Evolutionary conservation across 2,113 vertebrate genomes (phyloP), one percentile per base, ranked within the genome.

Genomic region (Sorex fumeus): DNA sequence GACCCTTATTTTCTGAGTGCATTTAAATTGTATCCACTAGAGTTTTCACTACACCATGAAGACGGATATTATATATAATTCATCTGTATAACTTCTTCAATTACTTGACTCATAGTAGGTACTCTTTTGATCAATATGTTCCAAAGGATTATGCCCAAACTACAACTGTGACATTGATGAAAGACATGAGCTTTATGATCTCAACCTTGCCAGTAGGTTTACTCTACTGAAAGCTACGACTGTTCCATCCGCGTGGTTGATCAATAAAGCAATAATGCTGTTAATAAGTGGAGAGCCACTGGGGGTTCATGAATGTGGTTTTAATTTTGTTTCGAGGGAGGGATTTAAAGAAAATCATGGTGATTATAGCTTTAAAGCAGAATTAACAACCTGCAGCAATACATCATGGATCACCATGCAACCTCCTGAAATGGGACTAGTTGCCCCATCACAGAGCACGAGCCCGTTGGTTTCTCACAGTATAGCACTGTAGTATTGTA

Each of bases 1-100:
- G 64, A 87, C 23, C 94, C 93, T 95, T 89, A 88, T 91, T 88
- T 95, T 94, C 19, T 91, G 60, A 88, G 67, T 91, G n/a, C 40
- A 50, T 81, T 94, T 87, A 88, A 95, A 93, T 88, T 81, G 40
- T 70, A 88, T 80, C 28, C 15, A 88, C 5, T 27, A 5, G 23
- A 4, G 34, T 32, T 43, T 88, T 88, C 62, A 47, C 2, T 40
- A 50, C 32, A 82, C 36, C 64, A 16, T 66, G 45, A 95, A 90
- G 71, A 50, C 67, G 30, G 28, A 57, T 40, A 90, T 72, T 75
- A 15, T 34, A 23, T 70, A 83, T 79, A 43, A 32, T 78, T 77
- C 77, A 91, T 89, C 25, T 62, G 57, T 76, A 45, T 72, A 87
- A 71, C 21, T 69, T 23, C 72, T 16, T 21, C 36, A 28, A 19